Conservation (phyloP, 1,140 invertebrate genomes). For the Pygmarrhopalites habei region DNA sequence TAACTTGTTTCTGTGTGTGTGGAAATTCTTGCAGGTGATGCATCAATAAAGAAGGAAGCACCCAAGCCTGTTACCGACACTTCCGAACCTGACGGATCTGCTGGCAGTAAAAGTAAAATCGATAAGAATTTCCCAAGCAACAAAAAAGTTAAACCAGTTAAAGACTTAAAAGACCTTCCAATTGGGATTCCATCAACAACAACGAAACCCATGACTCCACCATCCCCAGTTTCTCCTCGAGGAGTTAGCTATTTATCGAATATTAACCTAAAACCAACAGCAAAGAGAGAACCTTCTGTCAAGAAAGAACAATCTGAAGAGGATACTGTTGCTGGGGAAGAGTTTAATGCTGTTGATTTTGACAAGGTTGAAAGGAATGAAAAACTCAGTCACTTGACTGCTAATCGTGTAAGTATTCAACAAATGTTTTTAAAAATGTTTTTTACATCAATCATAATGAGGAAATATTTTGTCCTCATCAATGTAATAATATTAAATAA, state of each 20-base stretch:
- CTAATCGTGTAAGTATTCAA: conserved; percentile 29
- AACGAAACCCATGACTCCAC: not conserved
- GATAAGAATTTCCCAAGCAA: not conserved
- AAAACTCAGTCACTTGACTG: conserved; percentile 35
- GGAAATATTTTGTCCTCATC: not conserved
- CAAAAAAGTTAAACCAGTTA: not conserved
- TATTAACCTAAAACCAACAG: not conserved
- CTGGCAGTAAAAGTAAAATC: not conserved
- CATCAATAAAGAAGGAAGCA: too few species aligned
- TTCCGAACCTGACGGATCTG: not conserved
- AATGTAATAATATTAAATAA: not conserved
- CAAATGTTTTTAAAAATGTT: not conserved
- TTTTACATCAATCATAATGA: not conserved
- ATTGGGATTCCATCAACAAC: not conserved
- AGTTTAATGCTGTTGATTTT: conserved; percentile 38
- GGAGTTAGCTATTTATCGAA: not conserved
- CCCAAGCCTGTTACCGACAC: too few species aligned
- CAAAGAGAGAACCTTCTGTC: not conserved
- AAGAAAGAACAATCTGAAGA: conserved; percentile 8
- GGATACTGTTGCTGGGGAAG: conserved; percentile 6
- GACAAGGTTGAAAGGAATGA: conserved; percentile 34
- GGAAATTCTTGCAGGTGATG: too few species aligned
- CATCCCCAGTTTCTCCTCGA: not conserved
- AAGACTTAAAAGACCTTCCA: not conserved
- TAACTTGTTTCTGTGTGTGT: too few species aligned